Conservation (phyloP, 2,113 vertebrate species). For the Mesocricetus auratus region DNA sequence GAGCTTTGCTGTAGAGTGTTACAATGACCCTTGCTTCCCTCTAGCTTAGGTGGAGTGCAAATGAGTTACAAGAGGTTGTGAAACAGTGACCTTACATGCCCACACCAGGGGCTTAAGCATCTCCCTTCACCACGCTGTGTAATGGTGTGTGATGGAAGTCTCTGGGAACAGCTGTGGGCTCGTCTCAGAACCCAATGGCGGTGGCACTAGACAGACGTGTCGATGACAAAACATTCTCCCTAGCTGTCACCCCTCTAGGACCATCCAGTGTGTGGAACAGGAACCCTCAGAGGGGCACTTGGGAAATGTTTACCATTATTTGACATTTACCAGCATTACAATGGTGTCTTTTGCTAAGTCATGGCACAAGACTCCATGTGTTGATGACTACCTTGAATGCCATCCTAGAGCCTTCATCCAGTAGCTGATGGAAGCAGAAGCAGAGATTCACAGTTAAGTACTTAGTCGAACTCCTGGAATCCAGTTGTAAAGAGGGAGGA, state of each 20-base stretch:
- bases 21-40: rapidly evolving
- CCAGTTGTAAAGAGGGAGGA: too few relatives aligned
- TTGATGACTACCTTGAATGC: too few relatives aligned
- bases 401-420: too few relatives aligned
- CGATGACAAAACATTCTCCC: too few relatives aligned
- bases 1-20: rapidly evolving
- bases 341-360: not conserved
- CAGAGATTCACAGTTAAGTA: too few relatives aligned
- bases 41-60: rapidly evolving
- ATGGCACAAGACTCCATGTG: not conserved
- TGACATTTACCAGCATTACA: too few relatives aligned
- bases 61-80: too few relatives aligned
- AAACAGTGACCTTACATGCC: rapidly evolving
- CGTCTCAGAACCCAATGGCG: too few relatives aligned
- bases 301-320: rapidly evolving
- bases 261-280: rapidly evolving
- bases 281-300: not conserved
- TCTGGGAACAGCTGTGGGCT: not conserved
- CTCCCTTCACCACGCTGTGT: not conserved
- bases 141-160: too few relatives aligned
- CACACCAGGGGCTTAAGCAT: not conserved
- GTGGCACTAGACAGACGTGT: rapidly evolving
- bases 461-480: too few relatives aligned
- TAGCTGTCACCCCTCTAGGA: not conserved
- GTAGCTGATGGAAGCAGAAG: too few relatives aligned